Evolutionary conservation across 30 jellyfish, hydroid and myxozoan species (phyloP).

Genomic region (Calvadosia cruxmelitensis): DNA sequence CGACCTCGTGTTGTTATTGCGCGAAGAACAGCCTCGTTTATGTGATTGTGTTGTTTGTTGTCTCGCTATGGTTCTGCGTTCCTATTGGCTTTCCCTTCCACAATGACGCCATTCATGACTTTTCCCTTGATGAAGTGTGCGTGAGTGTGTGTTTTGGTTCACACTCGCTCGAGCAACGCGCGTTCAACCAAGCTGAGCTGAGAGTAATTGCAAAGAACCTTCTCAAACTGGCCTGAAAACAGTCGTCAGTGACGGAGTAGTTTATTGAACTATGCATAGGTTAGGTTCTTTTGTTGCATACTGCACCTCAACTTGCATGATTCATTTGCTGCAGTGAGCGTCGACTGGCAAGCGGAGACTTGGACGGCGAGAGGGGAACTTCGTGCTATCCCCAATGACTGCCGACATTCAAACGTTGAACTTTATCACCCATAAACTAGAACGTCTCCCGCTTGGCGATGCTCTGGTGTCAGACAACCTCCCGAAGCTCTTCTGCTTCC

Average conservation of each 20-base stretch:
- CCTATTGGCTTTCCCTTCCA: neutral
- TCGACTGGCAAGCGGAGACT: no score
- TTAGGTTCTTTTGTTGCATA: no score
- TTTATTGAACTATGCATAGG: no score
- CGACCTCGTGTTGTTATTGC: no score
- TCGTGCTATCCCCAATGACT: slow-evolving; percentile 7
- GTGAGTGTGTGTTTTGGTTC: neutral
- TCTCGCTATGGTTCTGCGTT: neutral
- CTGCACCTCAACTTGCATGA: no score
- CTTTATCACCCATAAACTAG: slow-evolving; percentile 12
- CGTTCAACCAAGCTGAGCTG: neutral
- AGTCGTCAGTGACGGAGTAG: no score
- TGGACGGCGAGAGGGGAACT: neutral
- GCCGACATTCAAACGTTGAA: slow-evolving; percentile 18
- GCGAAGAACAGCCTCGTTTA: no score
- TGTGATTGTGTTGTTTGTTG: no score
- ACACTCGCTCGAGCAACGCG: neutral
- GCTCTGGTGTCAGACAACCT: neutral
- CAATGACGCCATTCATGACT: slow-evolving; percentile 3
- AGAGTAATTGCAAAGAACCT: no score
- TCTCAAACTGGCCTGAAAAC: no score
- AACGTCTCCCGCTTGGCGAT: slow-evolving; percentile 4
- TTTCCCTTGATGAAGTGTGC: neutral
- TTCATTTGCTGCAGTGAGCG: no score
- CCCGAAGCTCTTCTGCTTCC: neutral